phyloP scores from a whole-genome alignment of 1,140 invertebrate genomes.

The Teleogryllus occipitalis region DNA sequence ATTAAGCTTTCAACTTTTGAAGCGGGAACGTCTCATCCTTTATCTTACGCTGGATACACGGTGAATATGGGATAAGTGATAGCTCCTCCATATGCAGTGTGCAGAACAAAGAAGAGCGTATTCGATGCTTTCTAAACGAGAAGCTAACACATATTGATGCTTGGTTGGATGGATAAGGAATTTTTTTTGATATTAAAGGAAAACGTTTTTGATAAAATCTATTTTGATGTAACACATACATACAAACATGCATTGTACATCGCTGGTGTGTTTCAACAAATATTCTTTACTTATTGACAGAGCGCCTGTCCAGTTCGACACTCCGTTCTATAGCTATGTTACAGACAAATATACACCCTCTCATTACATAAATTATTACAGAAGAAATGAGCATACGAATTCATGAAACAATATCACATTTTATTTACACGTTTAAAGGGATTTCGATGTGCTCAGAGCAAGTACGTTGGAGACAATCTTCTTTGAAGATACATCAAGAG shows the following conservation, averaged over 20 bases:
- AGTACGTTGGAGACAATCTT: no score
- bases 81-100: background rate
- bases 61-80: background rate
- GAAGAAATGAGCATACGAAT: no score
- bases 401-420: no score
- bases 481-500: no score
- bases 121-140: background rate
- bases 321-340: background rate
- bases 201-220: background rate
- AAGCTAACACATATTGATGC: no score
- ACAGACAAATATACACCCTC: background rate
- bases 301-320: background rate
- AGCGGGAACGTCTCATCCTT: background rate
- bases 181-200: background rate
- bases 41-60: background rate
- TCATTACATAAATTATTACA: background rate
- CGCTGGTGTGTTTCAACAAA: background rate
- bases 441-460: no score
- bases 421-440: no score
- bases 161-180: background rate
- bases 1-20: background rate
- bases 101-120: background rate
- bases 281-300: background rate
- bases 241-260: conserved; percentile 5
- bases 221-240: background rate